Evolutionary conservation across 2,888 invertebrate species (phyloP), one percentile per base, ranked within the genome.

Genomic region (Laothoe populi): DNA sequence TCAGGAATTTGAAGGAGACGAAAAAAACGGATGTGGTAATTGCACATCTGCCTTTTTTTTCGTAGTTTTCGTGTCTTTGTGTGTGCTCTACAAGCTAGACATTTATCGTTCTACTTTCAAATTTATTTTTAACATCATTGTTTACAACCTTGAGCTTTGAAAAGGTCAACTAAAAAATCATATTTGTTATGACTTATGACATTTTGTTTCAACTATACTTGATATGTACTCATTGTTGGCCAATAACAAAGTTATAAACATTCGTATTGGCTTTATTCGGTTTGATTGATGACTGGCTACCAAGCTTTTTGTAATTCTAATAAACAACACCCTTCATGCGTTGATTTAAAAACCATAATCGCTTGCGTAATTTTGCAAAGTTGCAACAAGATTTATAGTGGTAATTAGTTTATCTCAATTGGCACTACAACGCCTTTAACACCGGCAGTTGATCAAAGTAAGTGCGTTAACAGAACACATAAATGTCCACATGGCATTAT

Each of bases 211-310:
- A 8, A 19, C 31, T 19, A 11, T 19, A 35, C 53, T 35, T 10
- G 5, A 11, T 4, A 0, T 19, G 31, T 44, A 44, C 16, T 4
- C 4, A 53, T 53, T 53, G 53, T 53, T 53, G 31, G 31, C 11
- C 16, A 53, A 53, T 53, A 53, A 19, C 24, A 5, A 53, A 53
- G 31, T 53, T 35, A 44, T 44, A 19, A 44, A 44, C 19, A 35
- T 35, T 53, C 19, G 35, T 53, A 53, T 53, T 53, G 35, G 11
- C 49, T 31, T 53, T 35, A 53, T 35, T 53, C 10, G 31, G 11
- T 53, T 53, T 53, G 53, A 53, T 53, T 53, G 53, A 53, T 53
- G 53, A 53, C 53, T 31, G 49, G 19, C 53, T 35, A 53, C 53
- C 53, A 35, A 16, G 31, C 26, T 8, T 49, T 49, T 26, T 31